Percentiles rank a stretch among this genome's conserved stretches.
Evolutionary conservation across 1,140 invertebrate genomes (phyloP).

Genomic region (Trichogramma pretiosum): DNA sequence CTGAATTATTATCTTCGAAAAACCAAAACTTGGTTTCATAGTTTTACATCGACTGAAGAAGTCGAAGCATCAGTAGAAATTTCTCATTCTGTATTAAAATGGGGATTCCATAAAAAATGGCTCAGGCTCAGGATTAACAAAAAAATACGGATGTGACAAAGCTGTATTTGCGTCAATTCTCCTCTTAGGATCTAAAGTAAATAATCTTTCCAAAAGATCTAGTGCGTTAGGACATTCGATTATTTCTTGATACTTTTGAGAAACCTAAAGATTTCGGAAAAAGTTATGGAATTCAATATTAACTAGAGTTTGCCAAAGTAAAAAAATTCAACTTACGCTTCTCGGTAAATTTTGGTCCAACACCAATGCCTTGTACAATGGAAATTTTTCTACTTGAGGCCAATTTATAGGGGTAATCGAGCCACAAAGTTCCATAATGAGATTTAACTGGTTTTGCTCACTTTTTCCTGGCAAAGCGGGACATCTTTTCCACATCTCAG

Average conservation of each 20-base stretch:
- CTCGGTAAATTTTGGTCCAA: not conserved
- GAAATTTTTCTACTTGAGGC: not conserved
- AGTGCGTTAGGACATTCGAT: not conserved
- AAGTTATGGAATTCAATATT: too few species aligned
- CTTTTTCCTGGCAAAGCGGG: not conserved
- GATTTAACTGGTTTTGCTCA: not conserved
- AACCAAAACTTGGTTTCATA: too few species aligned
- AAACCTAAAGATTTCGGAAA: too few species aligned
- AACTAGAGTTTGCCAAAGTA: too few species aligned
- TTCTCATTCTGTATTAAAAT: too few species aligned
- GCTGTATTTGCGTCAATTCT: not conserved
- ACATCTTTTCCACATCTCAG: slow-evolving; percentile 92
- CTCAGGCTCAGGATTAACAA: not conserved
- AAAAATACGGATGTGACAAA: not conserved
- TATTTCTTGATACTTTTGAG: not conserved
- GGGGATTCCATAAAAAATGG: too few species aligned
- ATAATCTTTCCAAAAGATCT: not conserved
- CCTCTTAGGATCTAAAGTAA: not conserved
- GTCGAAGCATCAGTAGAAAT: too few species aligned
- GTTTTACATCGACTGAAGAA: too few species aligned
- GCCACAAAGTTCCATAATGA: not conserved
- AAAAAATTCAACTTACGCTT: not conserved
- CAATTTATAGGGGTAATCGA: not conserved
- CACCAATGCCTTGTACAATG: not conserved
- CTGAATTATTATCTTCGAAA: too few species aligned